Evolutionary conservation across 2,113 vertebrate genomes (phyloP), one percentile per base, ranked within the genome.

Genomic region (Tyrannus savana): DNA sequence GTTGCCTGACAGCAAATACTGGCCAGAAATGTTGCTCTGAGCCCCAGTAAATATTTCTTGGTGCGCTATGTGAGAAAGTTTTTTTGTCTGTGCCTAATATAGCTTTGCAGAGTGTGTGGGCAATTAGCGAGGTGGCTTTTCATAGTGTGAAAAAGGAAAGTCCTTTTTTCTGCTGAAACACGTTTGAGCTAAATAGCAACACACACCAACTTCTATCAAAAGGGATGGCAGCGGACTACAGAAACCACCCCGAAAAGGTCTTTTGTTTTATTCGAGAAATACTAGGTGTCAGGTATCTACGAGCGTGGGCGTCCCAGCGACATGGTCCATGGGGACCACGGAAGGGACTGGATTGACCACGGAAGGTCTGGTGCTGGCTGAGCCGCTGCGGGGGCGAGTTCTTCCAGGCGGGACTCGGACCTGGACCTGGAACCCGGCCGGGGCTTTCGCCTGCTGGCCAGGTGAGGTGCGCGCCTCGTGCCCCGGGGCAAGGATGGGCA

Each of bases 101-200:
- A 94, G 73, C 86, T 89, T 72, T 84, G 87, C 47, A 69, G 69
- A 81, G 80, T 18, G 92, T 95, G 92, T 96, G 76, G 92, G 96
- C 83, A 95, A 68, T 64, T 62, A 90, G 76, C 25, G 76, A 94
- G 83, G 92, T 89, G 83, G 93, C 55, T 96, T 94, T 84, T 72
- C 83, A 81, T 35, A 39, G 52, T 9, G 60, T 64, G 76, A 93
- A 95, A 92, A 95, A 91, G 84, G 92, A 96, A 95, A 95, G 55
- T 89, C 87, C 81, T 87, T 55, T 86, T 74, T 62, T 87, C 75
- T 88, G 46, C 76, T 84, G 83, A 84, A 88, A 21, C 72, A 90
- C 63, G 49, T 95, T 95, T 88, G 41, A 75, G 80, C 69, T 84
- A 88, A 90, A 94, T 44, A 93, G 81, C 59, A 44, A 83, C 42